Percentiles rank a stretch among this genome's conserved stretches.
phyloP scores from a whole-genome alignment of 2,113 vertebrate species.

The Aythya baeri region DNA sequence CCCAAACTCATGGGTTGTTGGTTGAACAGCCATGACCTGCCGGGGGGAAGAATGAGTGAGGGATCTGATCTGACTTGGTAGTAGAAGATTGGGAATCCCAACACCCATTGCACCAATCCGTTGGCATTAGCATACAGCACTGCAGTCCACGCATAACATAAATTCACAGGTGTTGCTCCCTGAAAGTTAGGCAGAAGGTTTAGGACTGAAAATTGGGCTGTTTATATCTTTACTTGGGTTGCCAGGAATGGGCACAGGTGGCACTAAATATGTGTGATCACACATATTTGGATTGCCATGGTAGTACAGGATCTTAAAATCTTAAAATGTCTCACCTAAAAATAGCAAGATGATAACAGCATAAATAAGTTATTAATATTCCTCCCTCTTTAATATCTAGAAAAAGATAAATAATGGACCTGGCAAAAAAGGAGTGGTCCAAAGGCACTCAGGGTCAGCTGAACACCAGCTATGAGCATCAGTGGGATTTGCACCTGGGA shows the following conservation, averaged over 20 bases:
- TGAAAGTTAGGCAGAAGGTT: background rate
- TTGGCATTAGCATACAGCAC: background rate
- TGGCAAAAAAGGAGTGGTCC: background rate
- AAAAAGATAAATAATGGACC: background rate
- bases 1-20: background rate
- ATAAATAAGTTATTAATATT: background rate
- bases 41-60: background rate
- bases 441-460: background rate
- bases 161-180: background rate
- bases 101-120: background rate
- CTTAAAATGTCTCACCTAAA: background rate
- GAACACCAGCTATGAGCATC: background rate
- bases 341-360: background rate
- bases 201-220: background rate
- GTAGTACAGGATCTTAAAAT: background rate
- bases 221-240: background rate
- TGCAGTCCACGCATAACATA: fast-evolving
- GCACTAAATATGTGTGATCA: background rate
- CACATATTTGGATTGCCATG: background rate
- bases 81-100: background rate
- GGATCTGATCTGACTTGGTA: background rate
- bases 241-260: background rate
- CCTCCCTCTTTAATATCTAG: background rate
- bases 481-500: background rate
- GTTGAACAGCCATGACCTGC: background rate